Base-by-base conservation (phyloP, 2,888 invertebrate genomes). In the Dioctria rufipes region DNA sequence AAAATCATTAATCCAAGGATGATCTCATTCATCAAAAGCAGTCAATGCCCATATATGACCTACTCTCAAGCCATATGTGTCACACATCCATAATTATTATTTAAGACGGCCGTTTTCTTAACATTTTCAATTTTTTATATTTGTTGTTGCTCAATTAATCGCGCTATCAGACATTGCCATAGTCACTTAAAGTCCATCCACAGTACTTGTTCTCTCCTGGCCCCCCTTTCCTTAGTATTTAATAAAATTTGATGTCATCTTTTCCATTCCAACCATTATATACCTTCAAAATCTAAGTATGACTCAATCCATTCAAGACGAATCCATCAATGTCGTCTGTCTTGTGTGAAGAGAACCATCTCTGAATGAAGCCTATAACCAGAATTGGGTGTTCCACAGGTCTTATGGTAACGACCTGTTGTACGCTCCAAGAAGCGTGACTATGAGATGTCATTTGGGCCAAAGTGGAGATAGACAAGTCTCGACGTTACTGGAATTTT, bases 361-460 rank as follows among this genome's bases (percentile, higher is more conserved):
- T 65, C 11, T 25, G 25, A 25, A 25, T 25, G 42, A 65, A 42
- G n/a, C 11, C 65, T 42, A 65, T 42, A 25, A 25, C 40, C 40
- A 37, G 9, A 46, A 67, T 25, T 25, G 25, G 67, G 67, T 67
- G 46, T 9, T 46, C 49, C 25, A 43, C 43, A 67, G 67, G 67
- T 65, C 46, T 25, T 67, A 43, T 8, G 67, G 67, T 67, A 43
- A 67, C 67, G 67, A 67, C 67, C 67, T 67, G 67, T 67, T 67
- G 67, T 67, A 67, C 67, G 67, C 67, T 67, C 67, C 46, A 49
- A 67, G 67, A 37, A 67, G 67, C 67, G 49, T 49, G 67, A 67
- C 67, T 67, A 49, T 49, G 67, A 67, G 67, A 49, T 67, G 67
- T 46, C 67, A 67, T 46, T 13, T 46, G 43, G 25, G 67, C 49